phyloP scores from a whole-genome alignment of 2,888 invertebrate genomes.

The Sarcophaga rosellei region DNA sequence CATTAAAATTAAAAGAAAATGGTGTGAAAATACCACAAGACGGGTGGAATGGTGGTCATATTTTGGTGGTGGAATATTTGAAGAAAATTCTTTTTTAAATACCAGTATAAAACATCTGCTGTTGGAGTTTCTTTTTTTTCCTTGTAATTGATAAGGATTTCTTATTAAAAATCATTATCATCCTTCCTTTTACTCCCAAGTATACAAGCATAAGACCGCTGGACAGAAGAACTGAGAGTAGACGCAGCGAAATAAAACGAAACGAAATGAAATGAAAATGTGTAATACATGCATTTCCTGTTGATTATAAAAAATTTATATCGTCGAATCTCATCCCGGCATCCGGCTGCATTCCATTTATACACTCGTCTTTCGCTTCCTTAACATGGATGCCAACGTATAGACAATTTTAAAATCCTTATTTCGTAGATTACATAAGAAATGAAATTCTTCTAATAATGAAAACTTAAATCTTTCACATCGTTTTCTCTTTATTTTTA shows the following conservation, averaged over 20 bases:
- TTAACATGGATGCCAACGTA: neutral
- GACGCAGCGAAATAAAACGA: no score
- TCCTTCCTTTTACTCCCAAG: neutral
- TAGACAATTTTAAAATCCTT: slow-evolving; percentile 30
- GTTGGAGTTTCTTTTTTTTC: neutral
- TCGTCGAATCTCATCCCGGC: slow-evolving; percentile 6
- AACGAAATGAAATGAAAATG: no score
- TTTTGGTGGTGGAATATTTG: neutral
- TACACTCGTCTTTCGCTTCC: neutral
- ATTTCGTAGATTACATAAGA: neutral
- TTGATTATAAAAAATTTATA: slow-evolving; percentile 38
- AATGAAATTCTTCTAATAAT: slow-evolving; percentile 42
- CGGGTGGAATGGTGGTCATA: no score
- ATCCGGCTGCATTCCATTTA: neutral
- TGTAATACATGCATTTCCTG: slow-evolving; percentile 45
- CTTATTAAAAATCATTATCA: slow-evolving; percentile 58
- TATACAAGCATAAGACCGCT: no score
- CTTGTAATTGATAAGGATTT: slow-evolving; percentile 59
- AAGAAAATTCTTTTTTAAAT: no score
- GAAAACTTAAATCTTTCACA: slow-evolving; percentile 44
- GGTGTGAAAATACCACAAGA: no score
- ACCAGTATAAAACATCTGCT: neutral
- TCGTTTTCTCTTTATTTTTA: slow-evolving; percentile 5
- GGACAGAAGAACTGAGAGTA: no score
- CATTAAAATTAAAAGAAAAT: no score